These are phyloP conservation scores for Eleginops maclovinus DNA, from an alignment of 2,113 vertebrate genomes.

Conservation along the genomic window DNA sequence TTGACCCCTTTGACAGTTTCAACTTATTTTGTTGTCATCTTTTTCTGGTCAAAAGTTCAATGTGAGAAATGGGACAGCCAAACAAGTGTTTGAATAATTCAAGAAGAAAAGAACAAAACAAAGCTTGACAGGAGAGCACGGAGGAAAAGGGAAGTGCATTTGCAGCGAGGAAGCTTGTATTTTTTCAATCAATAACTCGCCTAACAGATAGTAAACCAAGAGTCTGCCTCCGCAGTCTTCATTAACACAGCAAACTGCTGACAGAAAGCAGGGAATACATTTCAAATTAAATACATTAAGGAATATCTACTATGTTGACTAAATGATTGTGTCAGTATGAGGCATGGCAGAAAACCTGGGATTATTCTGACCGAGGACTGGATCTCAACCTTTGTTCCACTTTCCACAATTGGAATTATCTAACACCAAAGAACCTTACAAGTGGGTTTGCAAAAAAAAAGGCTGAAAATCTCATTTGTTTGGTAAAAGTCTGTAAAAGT, in stretches of 20 bases:
- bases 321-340: slow-evolving; percentile 16
- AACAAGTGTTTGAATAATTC: slow-evolving; percentile 74
- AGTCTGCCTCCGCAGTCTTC: slow-evolving; percentile 51
- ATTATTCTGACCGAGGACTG: slow-evolving; percentile 43
- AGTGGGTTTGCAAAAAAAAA: slow-evolving; percentile 20
- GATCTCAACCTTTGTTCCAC: slow-evolving; percentile 37
- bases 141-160: slow-evolving; percentile 40
- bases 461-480: slow-evolving; percentile 18
- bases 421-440: slow-evolving; percentile 13
- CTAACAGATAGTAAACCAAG: slow-evolving; percentile 28
- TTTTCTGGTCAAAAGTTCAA: slow-evolving; percentile 55
- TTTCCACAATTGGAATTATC: slow-evolving; percentile 41
- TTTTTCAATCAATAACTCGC: slow-evolving; percentile 69
- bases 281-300: slow-evolving; percentile 12
- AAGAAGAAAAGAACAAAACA: slow-evolving; percentile 64
- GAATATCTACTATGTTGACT: slow-evolving; percentile 7
- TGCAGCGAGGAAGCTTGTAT: slow-evolving; percentile 45
- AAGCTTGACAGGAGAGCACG: slow-evolving; percentile 41
- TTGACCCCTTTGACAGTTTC: slow-evolving; percentile 40
- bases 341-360: slow-evolving; percentile 21
- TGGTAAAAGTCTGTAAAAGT: slow-evolving; percentile 32
- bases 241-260: slow-evolving; percentile 47
- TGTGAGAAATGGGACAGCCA: slow-evolving; percentile 34
- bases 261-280: neutral
- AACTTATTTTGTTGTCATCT: slow-evolving; percentile 46